Percentiles rank a stretch among this genome's conserved stretches.
These are phyloP conservation scores for Smittia sp. DNA, from an alignment of 2,888 invertebrate genomes.

Conservation along the genomic window DNA sequence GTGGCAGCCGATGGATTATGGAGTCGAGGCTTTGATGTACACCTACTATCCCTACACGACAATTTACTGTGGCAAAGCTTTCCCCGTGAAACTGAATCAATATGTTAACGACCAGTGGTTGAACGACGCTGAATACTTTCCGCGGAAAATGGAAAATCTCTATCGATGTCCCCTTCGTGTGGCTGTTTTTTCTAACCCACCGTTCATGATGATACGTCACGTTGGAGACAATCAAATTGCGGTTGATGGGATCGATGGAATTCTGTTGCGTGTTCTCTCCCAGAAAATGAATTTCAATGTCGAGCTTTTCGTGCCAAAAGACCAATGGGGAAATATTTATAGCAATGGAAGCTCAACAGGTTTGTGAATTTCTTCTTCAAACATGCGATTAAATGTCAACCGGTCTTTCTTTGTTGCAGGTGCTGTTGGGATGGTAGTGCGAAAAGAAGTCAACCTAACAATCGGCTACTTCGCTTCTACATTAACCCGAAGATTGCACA, in stretches of 20 bases:
- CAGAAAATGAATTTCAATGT: constrained; percentile 42
- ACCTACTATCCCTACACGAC: constrained; percentile 43
- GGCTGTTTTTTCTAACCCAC: constrained; percentile 17
- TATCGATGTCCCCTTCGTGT: background rate
- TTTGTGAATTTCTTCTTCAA: too few species aligned
- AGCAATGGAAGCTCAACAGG: constrained; percentile 41
- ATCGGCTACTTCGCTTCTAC: background rate
- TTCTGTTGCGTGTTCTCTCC: constrained; percentile 39
- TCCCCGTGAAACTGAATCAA: constrained; percentile 32
- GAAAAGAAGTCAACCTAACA: constrained; percentile 42
- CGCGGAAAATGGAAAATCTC: constrained; percentile 3
- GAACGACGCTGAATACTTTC: background rate
- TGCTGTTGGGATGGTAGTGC: constrained; percentile 41
- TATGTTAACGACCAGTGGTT: background rate
- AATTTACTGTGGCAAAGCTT: background rate
- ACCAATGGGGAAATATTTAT: constrained; percentile 36
- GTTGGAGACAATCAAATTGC: constrained; percentile 24
- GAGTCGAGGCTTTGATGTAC: constrained; percentile 37
- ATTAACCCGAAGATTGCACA: background rate
- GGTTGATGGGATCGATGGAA: constrained; percentile 41
- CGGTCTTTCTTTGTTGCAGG: too few species aligned
- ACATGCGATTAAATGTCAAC: too few species aligned
- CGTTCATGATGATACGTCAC: constrained; percentile 26
- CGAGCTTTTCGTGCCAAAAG: background rate
- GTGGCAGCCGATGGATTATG: background rate